Evolutionary conservation across 2,888 invertebrate genomes (phyloP).

Genomic region (Conistra vaccinii): DNA sequence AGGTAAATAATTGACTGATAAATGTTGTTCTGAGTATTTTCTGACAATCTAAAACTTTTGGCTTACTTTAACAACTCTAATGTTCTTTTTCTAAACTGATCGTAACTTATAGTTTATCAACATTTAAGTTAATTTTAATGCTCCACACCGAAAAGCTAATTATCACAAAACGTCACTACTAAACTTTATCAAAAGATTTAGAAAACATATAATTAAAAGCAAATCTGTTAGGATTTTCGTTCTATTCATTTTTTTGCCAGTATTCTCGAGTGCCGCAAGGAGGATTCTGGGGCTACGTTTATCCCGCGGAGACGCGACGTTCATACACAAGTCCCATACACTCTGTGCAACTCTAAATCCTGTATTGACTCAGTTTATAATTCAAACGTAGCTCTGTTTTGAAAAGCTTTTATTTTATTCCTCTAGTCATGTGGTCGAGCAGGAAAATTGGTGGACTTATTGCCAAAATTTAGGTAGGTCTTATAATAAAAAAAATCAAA

Average conservation of each 20-base stretch:
- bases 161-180: background rate
- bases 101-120: background rate
- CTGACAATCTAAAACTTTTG: background rate
- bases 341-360: constrained; percentile 53
- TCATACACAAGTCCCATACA: constrained; percentile 33
- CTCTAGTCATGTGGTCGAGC: background rate
- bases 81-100: background rate
- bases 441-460: background rate
- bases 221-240: constrained; percentile 20
- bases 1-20: background rate
- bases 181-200: background rate
- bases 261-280: constrained; percentile 12
- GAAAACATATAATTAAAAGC: constrained; percentile 20
- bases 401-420: constrained; percentile 21
- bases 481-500: background rate
- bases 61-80: background rate
- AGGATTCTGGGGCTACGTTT: constrained; percentile 25
- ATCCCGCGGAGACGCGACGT: constrained; percentile 25
- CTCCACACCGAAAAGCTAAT: background rate
- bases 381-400: constrained; percentile 27
- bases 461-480: background rate
- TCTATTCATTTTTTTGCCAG: constrained; percentile 47
- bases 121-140: background rate
- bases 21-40: background rate
- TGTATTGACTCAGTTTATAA: constrained; percentile 57